Evolutionary conservation across 2,113 vertebrate genomes (phyloP).

Genomic region (Saguinus imperator): DNA sequence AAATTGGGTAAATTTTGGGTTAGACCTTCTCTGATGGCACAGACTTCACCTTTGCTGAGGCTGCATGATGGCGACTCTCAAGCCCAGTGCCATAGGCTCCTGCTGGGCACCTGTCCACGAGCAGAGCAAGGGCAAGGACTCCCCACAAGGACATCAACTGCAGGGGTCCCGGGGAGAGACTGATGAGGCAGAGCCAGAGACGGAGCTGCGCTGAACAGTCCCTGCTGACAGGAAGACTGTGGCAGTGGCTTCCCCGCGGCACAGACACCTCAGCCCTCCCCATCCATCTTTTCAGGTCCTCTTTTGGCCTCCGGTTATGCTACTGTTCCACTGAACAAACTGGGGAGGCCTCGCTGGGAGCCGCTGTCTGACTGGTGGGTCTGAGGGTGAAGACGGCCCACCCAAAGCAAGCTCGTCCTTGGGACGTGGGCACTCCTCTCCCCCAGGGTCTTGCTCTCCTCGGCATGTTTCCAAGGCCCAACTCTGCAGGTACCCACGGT

Average conservation of each 20-base stretch:
- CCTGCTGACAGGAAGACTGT: no score
- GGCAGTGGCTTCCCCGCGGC: neutral
- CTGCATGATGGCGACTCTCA: fast-evolving
- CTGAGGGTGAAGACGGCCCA: fast-evolving
- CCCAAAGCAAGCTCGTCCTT: neutral
- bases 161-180: neutral
- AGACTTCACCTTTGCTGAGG: neutral
- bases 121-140: neutral
- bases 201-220: neutral
- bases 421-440: neutral
- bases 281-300: neutral
- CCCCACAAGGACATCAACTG: neutral
- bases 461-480: neutral
- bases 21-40: neutral
- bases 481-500: no score
- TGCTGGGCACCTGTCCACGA: neutral
- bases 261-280: neutral
- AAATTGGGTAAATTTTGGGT: neutral
- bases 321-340: fast-evolving
- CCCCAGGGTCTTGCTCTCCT: fast-evolving
- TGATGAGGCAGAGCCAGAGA: neutral
- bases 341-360: no score
- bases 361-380: neutral
- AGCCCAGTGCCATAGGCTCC: neutral
- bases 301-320: neutral